Evolutionary conservation across 2,113 vertebrate species (phyloP).

Genomic region (Phaethornis superciliosus): DNA sequence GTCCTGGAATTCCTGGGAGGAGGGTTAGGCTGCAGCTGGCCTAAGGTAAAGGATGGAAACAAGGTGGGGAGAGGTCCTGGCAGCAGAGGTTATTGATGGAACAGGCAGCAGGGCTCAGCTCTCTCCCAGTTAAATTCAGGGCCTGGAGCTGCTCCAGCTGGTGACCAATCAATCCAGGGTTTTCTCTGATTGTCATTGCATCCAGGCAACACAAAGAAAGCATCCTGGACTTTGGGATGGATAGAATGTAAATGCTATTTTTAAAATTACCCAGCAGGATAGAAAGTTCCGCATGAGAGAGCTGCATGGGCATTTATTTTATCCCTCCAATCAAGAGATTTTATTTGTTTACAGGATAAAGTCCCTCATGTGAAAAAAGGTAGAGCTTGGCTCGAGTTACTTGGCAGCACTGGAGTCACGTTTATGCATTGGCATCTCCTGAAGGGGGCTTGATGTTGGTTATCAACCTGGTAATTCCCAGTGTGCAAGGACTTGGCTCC

Average conservation of each 20-base stretch:
- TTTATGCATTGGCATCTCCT: not conserved
- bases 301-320: conserved; percentile 13
- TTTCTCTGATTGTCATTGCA: conserved; percentile 39
- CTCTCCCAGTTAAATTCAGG: not conserved
- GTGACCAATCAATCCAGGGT: conserved; percentile 35
- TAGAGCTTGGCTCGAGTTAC: not conserved
- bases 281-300: conserved; percentile 11
- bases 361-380: not conserved
- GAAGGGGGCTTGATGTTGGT: not conserved
- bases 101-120: not conserved
- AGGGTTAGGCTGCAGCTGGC: not conserved
- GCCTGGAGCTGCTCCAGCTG: conserved; percentile 25
- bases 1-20: not conserved
- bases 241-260: conserved; percentile 64
- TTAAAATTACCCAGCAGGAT: conserved; percentile 52
- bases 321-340: conserved; percentile 21
- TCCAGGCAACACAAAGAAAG: conserved; percentile 58
- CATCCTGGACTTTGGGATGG: conserved; percentile 60
- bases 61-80: not conserved
- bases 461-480: not conserved
- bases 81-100: not conserved
- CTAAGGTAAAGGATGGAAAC: not conserved
- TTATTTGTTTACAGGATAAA: conserved; percentile 42
- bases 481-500: not conserved
- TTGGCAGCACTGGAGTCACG: not conserved